These are phyloP conservation scores for Lysandra coridon DNA, from an alignment of 2,888 invertebrate species.

Conservation along the genomic window DNA sequence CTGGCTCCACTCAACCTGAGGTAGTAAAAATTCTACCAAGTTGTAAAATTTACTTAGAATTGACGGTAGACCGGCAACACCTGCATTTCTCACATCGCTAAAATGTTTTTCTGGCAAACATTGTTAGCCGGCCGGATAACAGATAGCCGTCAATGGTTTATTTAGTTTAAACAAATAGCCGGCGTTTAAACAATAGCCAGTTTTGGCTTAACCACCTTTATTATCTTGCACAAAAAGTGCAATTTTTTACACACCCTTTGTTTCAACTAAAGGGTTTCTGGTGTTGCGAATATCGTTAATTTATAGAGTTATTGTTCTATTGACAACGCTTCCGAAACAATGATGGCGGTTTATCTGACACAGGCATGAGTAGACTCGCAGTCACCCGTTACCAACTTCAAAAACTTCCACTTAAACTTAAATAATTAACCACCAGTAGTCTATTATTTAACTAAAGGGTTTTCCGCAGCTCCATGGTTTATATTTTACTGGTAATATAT, in stretches of 20 bases:
- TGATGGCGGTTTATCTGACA: conserved; percentile 1
- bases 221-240: conserved; percentile 22
- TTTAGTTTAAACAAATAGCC: conserved; percentile 19
- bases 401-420: neutral
- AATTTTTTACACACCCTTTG: conserved; percentile 14
- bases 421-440: neutral
- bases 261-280: neutral
- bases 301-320: conserved; percentile 6
- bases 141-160: conserved; percentile 19
- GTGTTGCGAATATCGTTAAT: conserved; percentile 13
- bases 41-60: conserved; percentile 5
- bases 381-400: neutral
- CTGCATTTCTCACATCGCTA: conserved; percentile 1
- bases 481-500: too few species aligned
- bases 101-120: conserved; percentile 18
- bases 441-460: too few species aligned
- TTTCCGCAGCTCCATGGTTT: too few species aligned
- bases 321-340: conserved; percentile 17
- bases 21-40: neutral
- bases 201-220: conserved; percentile 20
- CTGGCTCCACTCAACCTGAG: neutral
- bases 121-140: conserved; percentile 17
- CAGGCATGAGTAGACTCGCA: neutral
- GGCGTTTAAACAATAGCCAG: neutral
- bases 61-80: neutral